These are phyloP conservation scores for Hypotaenidia philippensis DNA, from an alignment of 2,797 vertebrate genomes.

Conservation along the genomic window DNA sequence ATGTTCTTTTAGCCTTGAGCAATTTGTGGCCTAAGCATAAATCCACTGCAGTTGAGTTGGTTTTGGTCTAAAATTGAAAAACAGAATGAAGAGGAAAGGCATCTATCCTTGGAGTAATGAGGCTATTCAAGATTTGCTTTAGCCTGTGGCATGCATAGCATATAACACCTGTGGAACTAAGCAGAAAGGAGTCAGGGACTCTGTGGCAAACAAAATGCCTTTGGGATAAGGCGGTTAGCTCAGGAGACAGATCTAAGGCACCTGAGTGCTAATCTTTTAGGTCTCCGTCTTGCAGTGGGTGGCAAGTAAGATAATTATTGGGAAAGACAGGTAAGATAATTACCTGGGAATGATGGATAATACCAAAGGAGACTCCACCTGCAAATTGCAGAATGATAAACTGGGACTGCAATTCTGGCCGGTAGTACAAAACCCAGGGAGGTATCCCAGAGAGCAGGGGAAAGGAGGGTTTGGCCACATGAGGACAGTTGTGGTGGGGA, in stretches of 20 bases:
- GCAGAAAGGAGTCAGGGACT: neutral
- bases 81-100: neutral
- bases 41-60: neutral
- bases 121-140: slow-evolving; percentile 2
- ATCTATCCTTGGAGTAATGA: neutral
- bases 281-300: neutral
- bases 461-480: neutral
- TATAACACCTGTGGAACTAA: neutral
- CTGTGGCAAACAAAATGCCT: neutral
- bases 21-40: neutral
- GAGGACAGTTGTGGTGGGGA: neutral
- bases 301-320: neutral
- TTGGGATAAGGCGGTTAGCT: neutral
- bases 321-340: neutral
- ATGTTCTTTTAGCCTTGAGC: neutral
- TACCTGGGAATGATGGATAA: neutral
- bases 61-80: neutral
- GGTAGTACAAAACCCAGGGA: neutral
- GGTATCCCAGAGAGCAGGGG: neutral
- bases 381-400: neutral
- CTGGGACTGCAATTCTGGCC: neutral
- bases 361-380: neutral
- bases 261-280: neutral
- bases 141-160: neutral
- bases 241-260: neutral